A percentile compares a stretch with the other conserved stretches of the same genome.
phyloP scores from a whole-genome alignment of 2,888 invertebrate species.

The Meteorus colon region DNA sequence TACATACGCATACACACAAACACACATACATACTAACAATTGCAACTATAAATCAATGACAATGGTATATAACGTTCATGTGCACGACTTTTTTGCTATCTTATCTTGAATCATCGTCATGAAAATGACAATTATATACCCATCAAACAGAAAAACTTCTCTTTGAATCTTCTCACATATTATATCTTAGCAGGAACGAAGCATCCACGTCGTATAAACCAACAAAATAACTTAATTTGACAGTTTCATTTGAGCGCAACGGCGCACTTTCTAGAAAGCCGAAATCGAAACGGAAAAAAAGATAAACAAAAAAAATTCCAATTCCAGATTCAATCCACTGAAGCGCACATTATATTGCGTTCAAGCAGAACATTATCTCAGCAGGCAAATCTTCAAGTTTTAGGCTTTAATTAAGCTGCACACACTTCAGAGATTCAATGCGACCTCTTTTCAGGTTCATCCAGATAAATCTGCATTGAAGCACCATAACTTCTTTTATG shows the following conservation, averaged over 20 bases:
- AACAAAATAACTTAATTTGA: background rate
- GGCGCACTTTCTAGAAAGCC: background rate
- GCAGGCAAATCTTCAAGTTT: background rate
- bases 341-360: background rate
- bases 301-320: background rate
- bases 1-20: slow-evolving; percentile 13
- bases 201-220: background rate
- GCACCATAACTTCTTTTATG: background rate
- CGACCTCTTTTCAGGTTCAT: slow-evolving; percentile 18
- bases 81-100: background rate
- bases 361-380: background rate
- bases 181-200: background rate
- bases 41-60: background rate
- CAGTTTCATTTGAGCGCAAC: background rate
- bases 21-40: slow-evolving; percentile 10
- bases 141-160: background rate
- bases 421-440: background rate
- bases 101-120: background rate
- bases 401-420: background rate
- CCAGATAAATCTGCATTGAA: slow-evolving; percentile 1
- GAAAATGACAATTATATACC: background rate
- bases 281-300: background rate
- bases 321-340: slow-evolving; percentile 1
- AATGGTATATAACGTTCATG: background rate
- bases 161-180: background rate